Percentiles rank a stretch among this genome's conserved stretches.
These are phyloP conservation scores for Zoroaster sp. DNA, from an alignment of 53 echinoderm and acorn worm species.

Conservation along the genomic window DNA sequence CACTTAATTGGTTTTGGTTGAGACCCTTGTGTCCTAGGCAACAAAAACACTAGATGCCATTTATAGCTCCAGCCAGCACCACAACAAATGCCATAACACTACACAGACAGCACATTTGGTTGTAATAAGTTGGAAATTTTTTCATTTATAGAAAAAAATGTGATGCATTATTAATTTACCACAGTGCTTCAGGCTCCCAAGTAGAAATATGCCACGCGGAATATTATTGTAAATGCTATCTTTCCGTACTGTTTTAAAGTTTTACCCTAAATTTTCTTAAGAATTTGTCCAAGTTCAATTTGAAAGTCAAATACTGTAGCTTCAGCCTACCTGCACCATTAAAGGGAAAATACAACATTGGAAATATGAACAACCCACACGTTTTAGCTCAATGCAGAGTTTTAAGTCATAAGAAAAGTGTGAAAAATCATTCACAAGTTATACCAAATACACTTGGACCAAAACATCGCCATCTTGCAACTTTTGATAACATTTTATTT, in stretches of 20 bases:
- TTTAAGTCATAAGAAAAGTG: no score
- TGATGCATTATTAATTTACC: background rate
- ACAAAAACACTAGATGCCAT: slow-evolving; percentile 18
- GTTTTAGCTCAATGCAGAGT: no score
- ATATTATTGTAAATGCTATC: background rate
- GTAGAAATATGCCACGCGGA: background rate
- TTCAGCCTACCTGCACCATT: no score
- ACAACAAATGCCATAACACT: background rate
- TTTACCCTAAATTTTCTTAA: no score
- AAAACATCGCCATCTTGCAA: no score
- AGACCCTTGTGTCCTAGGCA: slow-evolving; percentile 38
- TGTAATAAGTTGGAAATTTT: background rate
- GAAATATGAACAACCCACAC: no score
- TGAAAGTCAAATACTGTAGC: no score
- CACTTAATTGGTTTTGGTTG: slow-evolving; percentile 39
- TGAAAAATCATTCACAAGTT: no score
- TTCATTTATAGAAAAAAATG: background rate
- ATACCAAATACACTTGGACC: no score
- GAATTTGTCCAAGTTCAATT: no score
- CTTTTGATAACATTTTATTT: no score
- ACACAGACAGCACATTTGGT: background rate
- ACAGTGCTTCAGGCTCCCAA: background rate
- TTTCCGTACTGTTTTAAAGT: background rate
- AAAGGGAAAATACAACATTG: no score
- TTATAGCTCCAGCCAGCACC: slow-evolving; percentile 5